Base-by-base conservation (phyloP, 2,113 vertebrate species). In the Vidua macroura region DNA sequence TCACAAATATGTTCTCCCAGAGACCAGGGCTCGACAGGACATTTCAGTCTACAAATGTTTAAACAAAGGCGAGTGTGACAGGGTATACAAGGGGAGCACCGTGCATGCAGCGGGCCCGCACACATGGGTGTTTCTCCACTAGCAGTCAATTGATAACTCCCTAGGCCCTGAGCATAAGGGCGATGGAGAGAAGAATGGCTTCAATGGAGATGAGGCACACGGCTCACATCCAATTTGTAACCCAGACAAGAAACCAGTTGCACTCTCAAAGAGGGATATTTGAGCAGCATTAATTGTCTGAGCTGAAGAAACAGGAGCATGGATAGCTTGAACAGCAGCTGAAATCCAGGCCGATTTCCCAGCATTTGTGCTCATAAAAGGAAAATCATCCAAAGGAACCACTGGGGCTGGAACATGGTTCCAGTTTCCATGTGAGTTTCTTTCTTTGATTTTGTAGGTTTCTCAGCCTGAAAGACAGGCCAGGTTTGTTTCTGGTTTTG, bases 1-100 rank as follows among this genome's bases (percentile, higher is more conserved):
- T 97, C 90, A 89, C 96, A 97, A 97, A 96, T 97, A 97, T 96
- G 97, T 94, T 98, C 96, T 97, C 92, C 96, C 94, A 90, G 96
- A 97, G 96, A 96, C 97, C 77, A 27, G 74, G 90, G 93, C 96
- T 96, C 92, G 21, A 97, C 94, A 95, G 96, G 86, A 95, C 27
- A 76, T 95, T 96, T 97, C 86, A 52, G 94, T 86, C 91, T 92
- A 94, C 95, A 95, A 98, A 96, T 94, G 96, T 97, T 97, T 97
- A 93, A 98, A 98, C 97, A 97, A 98, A 97, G 96, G 91, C 0
- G 52, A 91, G 92, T 96, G 96, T 93, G 96, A 92, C 4, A 3
- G 95, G 84, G 80, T 86, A 3, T 60, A 37, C 35, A 48, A 85
- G 69, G 64, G 83, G 72, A 94, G 88, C 44, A 76, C 86, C 3